A percentile compares a stretch with the other conserved stretches of the same genome.
Evolutionary conservation across 2,797 vertebrate genomes (phyloP).

Genomic region (Dermochelys coriacea): DNA sequence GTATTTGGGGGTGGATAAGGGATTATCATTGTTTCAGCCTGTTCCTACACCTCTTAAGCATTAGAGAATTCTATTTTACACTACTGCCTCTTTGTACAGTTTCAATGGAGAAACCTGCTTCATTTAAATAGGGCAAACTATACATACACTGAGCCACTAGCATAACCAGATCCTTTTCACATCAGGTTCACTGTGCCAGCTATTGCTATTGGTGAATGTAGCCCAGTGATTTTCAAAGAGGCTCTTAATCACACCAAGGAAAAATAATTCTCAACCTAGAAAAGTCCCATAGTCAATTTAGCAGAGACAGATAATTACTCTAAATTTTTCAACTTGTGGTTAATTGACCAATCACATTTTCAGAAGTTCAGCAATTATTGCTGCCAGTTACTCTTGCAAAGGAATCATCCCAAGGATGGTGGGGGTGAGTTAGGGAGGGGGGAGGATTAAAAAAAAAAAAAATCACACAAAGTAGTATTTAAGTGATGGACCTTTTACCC

Average conservation of each 20-base stretch:
- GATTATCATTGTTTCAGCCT: background rate
- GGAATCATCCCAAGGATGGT: background rate
- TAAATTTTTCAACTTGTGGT: background rate
- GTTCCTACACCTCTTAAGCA: background rate
- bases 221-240: background rate
- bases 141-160: background rate
- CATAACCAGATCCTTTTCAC: background rate
- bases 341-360: background rate
- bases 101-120: background rate
- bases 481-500: background rate
- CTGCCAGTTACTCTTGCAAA: background rate
- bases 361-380: background rate
- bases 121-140: background rate
- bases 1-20: background rate
- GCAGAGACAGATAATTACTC: background rate
- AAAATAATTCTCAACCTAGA: background rate
- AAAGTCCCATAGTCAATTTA: background rate
- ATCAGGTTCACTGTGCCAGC: background rate
- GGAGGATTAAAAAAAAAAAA: background rate
- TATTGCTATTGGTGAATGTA: background rate
- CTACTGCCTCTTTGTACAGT: background rate
- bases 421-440: background rate
- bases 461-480: background rate
- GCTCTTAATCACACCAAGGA: background rate
- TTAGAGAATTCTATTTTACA: background rate